Base-by-base conservation (phyloP, 2,113 vertebrate genomes). In the Perca flavescens region DNA sequence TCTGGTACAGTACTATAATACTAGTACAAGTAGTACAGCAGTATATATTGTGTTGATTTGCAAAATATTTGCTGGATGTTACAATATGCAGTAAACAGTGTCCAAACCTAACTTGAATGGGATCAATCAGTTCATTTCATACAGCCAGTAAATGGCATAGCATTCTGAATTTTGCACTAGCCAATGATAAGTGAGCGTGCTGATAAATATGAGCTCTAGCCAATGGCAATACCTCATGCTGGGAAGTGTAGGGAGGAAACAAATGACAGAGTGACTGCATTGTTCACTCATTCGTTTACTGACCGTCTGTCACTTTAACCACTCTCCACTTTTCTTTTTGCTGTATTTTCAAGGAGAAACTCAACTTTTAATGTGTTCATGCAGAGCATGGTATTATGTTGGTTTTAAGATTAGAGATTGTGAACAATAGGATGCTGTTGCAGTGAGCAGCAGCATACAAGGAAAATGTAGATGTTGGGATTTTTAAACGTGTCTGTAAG, bases 251-350 rank as follows among this genome's bases (percentile, higher is more conserved):
- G 25, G 61, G 46, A 76, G 68, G 40, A 86, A 83, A 83, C 80
- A 73, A 89, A 87, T 73, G 88, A 50, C 56, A 74, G 58, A 85
- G 58, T 79, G 49, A 80, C 79, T 89, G 76, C 17, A 84, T 64
- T 16, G 74, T 64, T 90, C 90, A 91, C 57, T 86, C 92, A 92
- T 53, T 90, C 74, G 58, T 84, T 88, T 68, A 90, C 28, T 79
- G 63, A 47, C 93, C 89, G 43, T 90, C 84, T 94, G 92, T 78
- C 78, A 75, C 58, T 80, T 71, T 10, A 70, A 60, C 0, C 40
- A 3, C 64, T 50, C 40, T 69, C 19, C 3, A 16, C 25, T 12
- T 31, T 21, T 19, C 2, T 49, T 56, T 68, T 57, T 12, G 2
- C 12, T 25, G 6, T 17, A 10, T 50, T 31, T 72, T 67, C 0